Conservation (phyloP, 2,113 vertebrate species). For the Hoplias malabaricus region DNA sequence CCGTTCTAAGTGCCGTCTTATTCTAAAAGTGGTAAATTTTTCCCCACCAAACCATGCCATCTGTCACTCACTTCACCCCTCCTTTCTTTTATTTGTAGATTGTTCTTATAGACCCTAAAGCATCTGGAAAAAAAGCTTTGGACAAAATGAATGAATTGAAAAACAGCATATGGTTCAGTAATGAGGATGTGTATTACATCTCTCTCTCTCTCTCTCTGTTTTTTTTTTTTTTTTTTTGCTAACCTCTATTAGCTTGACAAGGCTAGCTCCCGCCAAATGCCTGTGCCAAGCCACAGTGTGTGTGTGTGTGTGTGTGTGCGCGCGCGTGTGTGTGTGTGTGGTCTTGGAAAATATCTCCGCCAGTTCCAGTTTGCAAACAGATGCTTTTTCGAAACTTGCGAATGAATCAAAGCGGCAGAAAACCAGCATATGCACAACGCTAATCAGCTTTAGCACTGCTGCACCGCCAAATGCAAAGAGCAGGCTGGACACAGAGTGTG, state of each 20-base stretch:
- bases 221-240: too few relatives aligned
- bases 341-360: slow-evolving; percentile 33
- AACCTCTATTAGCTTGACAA: neutral
- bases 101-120: too few relatives aligned
- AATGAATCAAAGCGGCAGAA: slow-evolving; percentile 22
- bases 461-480: neutral
- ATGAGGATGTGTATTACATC: neutral
- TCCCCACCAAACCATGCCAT: too few relatives aligned
- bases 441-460: slow-evolving; percentile 12
- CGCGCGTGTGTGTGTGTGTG: slow-evolving; percentile 1
- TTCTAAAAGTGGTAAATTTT: too few relatives aligned
- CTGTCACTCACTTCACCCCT: neutral
- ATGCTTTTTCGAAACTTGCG: slow-evolving; percentile 31
- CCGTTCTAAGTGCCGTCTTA: too few relatives aligned
- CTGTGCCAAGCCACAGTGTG: neutral
- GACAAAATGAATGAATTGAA: neutral
- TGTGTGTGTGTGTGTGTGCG: slow-evolving; percentile 8
- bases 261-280: neutral
- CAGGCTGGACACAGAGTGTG: neutral
- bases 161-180: slow-evolving; percentile 15
- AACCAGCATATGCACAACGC: slow-evolving; percentile 21
- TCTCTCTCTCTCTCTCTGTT: neutral
- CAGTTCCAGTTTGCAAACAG: slow-evolving; percentile 34
- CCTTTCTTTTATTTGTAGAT: neutral
- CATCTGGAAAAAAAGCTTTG: neutral